Base-by-base conservation (phyloP, 1,140 invertebrate species). In the Lasaia peninsularis region DNA sequence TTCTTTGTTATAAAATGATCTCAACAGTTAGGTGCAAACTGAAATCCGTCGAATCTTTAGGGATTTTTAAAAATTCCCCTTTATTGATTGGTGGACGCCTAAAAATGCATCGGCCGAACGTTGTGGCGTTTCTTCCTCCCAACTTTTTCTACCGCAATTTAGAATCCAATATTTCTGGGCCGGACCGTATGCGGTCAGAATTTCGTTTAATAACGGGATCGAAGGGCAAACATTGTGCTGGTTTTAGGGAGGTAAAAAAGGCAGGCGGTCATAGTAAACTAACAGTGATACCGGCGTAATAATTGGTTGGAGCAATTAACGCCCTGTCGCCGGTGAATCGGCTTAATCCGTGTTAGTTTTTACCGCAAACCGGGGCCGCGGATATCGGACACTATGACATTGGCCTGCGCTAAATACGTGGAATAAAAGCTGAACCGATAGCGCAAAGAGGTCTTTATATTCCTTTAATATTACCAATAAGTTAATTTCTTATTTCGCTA, bases 111-210 rank as follows among this genome's bases (percentile, higher is more conserved):
- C 35, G 35, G 12, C 12, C 35, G 35, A 63, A 63, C 32, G 14
- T n/a, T 56, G 35, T 55, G 28, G 28, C 50, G 51, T 63, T 69
- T 57, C 54, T 63, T 61, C 57, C 54, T 58, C 56, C 52, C 53
- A 56, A 60, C 50, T 67, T 63, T 67, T 65, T 64, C 44, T 60
- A 63, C 60, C 58, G 57, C 68, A 70, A 71, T 68, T 70, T 62
- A 60, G 63, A 71, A 68, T 73, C 71, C 68, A 73, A 73, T 73
- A 73, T 73, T 73, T 70, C 66, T 65, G 68, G 67, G 64, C 63
- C 59, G 54, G 40, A 10, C 56, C 64, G 60, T 58, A 60, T 64
- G 65, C 64, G 59, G 51, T 60, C 60, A 56, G 66, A 52, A 67
- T 68, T 67, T 70, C 68, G 68, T 73, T 70, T 73, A 73, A 73